Evolutionary conservation across 2,797 vertebrate genomes (phyloP).

Genomic region (Erithacus rubecula): DNA sequence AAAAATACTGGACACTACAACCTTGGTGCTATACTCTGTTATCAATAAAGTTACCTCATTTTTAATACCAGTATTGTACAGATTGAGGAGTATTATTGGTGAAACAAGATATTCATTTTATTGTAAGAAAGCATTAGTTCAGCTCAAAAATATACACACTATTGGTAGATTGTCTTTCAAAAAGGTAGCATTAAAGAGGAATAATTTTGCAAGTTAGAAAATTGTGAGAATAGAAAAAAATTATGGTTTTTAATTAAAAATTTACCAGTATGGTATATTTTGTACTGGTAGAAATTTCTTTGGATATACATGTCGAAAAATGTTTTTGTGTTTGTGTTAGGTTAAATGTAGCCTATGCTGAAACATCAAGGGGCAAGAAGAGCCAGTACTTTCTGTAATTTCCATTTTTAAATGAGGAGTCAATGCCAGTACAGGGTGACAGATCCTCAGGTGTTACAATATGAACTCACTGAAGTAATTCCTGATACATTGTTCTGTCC

Average conservation of each 20-base stretch:
- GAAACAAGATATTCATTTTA: background rate
- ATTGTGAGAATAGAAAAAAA: background rate
- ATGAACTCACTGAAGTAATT: background rate
- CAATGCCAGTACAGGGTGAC: background rate
- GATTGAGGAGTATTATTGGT: slow-evolving; percentile 11
- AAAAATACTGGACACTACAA: background rate
- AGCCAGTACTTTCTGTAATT: background rate
- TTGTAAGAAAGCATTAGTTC: slow-evolving; percentile 32
- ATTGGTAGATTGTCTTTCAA: background rate
- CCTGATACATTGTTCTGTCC: background rate
- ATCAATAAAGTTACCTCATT: slow-evolving; percentile 8
- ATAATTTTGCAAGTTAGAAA: background rate
- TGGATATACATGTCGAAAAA: background rate
- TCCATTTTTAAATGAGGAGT: background rate
- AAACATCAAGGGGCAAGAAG: background rate
- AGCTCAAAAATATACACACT: background rate
- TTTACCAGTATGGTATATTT: background rate
- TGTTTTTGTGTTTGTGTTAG: background rate
- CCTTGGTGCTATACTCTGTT: background rate
- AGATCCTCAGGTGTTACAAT: background rate
- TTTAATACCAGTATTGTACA: background rate
- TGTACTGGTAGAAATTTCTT: background rate
- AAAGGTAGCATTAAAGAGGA: background rate
- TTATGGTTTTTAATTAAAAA: rapidly evolving
- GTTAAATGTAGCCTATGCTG: background rate